A percentile compares a stretch with the other conserved stretches of the same genome.
phyloP scores from a whole-genome alignment of 2,113 vertebrate species.

The Melanotaenia duboulayi region DNA sequence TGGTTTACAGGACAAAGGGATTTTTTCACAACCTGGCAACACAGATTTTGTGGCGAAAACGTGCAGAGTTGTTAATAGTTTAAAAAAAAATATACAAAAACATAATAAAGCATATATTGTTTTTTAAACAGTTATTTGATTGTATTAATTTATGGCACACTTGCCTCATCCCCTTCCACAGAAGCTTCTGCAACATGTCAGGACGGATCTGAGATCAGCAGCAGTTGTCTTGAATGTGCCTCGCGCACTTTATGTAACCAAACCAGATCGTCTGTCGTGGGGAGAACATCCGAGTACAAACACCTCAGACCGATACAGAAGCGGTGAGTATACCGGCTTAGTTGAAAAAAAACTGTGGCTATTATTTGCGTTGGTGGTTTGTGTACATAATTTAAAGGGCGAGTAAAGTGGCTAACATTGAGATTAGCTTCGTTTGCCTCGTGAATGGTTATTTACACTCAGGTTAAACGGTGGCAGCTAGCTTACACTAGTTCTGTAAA shows the following conservation, averaged over 20 bases:
- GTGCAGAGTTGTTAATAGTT: neutral
- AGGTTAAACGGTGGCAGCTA: neutral
- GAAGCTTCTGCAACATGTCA: neutral
- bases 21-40: neutral
- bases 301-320: neutral
- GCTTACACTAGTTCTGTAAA: neutral
- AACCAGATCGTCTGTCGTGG: neutral
- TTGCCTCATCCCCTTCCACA: neutral
- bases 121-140: neutral
- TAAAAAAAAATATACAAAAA: too few relatives aligned
- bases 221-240: constrained; percentile 14
- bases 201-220: neutral
- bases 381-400: neutral
- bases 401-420: neutral
- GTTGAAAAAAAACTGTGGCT: neutral
- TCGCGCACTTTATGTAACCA: neutral
- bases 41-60: neutral
- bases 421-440: constrained; percentile 43
- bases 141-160: neutral
- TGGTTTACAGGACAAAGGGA: too few relatives aligned
- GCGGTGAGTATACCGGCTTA: constrained; percentile 17
- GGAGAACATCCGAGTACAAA: neutral
- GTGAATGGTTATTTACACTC: neutral
- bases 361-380: neutral
- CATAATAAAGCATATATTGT: neutral